Evolutionary conservation across 2,797 vertebrate genomes (phyloP).

Genomic region (Australoheros facetus): DNA sequence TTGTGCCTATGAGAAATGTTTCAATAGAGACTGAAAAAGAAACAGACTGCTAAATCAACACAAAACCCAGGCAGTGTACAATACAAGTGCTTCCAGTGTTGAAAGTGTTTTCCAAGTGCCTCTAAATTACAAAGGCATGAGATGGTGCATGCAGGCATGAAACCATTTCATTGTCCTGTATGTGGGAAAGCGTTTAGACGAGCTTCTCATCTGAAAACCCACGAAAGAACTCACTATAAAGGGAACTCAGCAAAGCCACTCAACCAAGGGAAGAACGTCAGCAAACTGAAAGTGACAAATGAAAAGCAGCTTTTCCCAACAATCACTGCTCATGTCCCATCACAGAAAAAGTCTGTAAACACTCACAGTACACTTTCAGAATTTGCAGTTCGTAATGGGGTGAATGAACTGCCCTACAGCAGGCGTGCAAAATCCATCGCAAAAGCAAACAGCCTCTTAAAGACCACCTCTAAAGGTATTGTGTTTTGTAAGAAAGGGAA

Average conservation of each 20-base stretch:
- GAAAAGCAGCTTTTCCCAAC: constrained; percentile 8
- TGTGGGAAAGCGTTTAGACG: constrained; percentile 86
- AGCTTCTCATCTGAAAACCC: constrained; percentile 81
- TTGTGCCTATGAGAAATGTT: neutral
- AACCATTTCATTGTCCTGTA: constrained; percentile 78
- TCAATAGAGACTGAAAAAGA: constrained; percentile 9
- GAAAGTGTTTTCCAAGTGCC: constrained; percentile 81
- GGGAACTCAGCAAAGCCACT: constrained; percentile 8
- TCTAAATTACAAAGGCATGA: constrained; percentile 85
- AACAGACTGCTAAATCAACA: neutral
- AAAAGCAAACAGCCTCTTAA: constrained; percentile 1
- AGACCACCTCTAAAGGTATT: constrained; percentile 25
- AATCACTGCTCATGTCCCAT: neutral
- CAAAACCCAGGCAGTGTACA: constrained; percentile 7
- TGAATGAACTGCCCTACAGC: neutral
- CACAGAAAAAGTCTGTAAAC: neutral
- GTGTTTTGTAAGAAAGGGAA: constrained; percentile 54
- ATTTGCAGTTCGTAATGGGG: neutral
- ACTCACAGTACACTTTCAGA: neutral
- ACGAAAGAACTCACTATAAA: constrained; percentile 61
- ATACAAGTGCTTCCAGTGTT: constrained; percentile 81
- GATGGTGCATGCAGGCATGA: constrained; percentile 82
- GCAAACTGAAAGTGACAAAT: neutral
- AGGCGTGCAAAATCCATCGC: neutral
- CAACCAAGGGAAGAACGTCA: constrained; percentile 3